phyloP scores from a whole-genome alignment of 2,888 invertebrate genomes.

The Microctonus aethiopoides region DNA sequence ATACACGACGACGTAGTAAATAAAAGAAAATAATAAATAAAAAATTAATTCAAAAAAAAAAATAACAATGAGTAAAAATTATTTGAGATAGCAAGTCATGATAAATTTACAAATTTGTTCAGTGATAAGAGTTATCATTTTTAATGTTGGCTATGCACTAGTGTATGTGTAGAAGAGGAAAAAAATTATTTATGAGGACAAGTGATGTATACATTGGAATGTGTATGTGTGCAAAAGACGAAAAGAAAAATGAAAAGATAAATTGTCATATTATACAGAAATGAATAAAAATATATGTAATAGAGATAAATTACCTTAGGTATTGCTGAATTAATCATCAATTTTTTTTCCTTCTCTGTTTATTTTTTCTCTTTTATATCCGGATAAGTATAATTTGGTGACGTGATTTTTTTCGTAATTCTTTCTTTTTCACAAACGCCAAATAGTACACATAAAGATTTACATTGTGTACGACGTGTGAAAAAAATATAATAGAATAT shows the following conservation, averaged over 20 bases:
- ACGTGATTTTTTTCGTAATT: slow-evolving; percentile 8
- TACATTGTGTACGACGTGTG: not conserved
- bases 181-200: not conserved
- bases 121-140: slow-evolving; percentile 2
- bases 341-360: not conserved
- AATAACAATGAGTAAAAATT: not conserved
- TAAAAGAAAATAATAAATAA: not conserved
- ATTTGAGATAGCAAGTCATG: not conserved
- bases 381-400: not conserved
- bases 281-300: not conserved
- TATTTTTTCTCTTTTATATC: not conserved
- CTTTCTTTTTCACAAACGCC: not conserved
- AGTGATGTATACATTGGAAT: not conserved
- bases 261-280: not conserved
- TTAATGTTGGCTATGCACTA: not conserved
- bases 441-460: not conserved
- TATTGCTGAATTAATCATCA: slow-evolving; percentile 24
- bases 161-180: not conserved
- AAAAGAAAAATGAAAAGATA: not conserved
- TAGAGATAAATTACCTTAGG: slow-evolving; percentile 11
- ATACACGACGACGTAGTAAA: not conserved
- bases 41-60: not conserved
- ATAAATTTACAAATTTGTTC: slow-evolving; percentile 9
- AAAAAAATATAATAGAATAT: not conserved
- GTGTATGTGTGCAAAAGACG: not conserved